Evolutionary conservation across 2,797 vertebrate species (phyloP).

Genomic region (Toxotes lorentzi): DNA sequence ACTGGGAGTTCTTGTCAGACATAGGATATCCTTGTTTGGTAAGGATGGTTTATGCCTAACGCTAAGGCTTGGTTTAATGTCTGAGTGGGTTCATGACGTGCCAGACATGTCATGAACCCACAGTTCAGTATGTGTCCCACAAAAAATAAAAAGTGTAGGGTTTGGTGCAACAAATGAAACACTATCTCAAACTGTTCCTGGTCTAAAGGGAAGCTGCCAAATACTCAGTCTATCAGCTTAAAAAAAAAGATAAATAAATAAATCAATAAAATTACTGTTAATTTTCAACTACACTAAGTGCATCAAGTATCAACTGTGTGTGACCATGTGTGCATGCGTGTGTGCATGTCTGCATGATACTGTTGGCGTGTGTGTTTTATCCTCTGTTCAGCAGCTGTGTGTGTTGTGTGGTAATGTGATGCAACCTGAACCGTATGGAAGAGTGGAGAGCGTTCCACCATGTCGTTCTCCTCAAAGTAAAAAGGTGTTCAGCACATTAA

Average conservation of each 20-base stretch:
- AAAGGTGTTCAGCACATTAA: slow-evolving; percentile 38
- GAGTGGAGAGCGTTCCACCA: neutral
- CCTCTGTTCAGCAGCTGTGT: slow-evolving; percentile 18
- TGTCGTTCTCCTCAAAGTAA: slow-evolving; percentile 20
- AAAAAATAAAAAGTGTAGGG: neutral
- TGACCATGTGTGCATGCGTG: neutral
- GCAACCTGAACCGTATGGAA: neutral
- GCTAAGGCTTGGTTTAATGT: slow-evolving; percentile 6
- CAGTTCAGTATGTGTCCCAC: neutral
- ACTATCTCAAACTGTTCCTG: neutral
- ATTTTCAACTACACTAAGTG: neutral
- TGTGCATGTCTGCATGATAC: slow-evolving; percentile 24
- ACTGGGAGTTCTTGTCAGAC: slow-evolving; percentile 91
- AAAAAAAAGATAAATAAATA: neutral
- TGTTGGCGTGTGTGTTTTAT: slow-evolving; percentile 9
- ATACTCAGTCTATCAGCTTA: neutral
- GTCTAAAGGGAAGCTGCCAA: neutral
- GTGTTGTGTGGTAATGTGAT: slow-evolving; percentile 27
- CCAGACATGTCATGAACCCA: neutral
- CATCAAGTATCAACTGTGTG: neutral
- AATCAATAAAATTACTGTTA: neutral
- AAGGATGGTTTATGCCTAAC: slow-evolving; percentile 64
- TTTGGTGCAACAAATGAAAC: neutral
- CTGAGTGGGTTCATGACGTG: slow-evolving; percentile 1
- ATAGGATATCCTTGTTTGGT: slow-evolving; percentile 88